phyloP scores from a whole-genome alignment of 2,888 invertebrate genomes.

The Sphaerophoria taeniata region DNA sequence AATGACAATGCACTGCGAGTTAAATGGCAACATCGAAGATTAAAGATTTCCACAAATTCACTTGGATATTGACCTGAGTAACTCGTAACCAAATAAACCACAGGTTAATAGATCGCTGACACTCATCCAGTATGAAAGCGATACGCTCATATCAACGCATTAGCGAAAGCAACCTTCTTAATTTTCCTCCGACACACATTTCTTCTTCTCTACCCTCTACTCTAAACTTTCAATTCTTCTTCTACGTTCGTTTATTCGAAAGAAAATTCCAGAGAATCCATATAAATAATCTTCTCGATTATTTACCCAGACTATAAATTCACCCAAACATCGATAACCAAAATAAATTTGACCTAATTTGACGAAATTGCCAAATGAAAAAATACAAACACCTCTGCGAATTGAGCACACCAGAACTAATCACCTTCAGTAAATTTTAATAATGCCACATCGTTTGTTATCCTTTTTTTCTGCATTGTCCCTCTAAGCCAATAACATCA shows the following conservation, averaged over 20 bases:
- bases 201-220: background rate
- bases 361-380: slow-evolving; percentile 37
- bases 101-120: too few species aligned
- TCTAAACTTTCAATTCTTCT: background rate
- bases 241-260: background rate
- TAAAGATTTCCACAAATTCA: too few species aligned
- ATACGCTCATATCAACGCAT: too few species aligned
- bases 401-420: slow-evolving; percentile 57
- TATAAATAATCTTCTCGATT: slow-evolving; percentile 4
- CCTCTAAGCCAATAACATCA: slow-evolving; percentile 66
- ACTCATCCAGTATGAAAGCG: too few species aligned
- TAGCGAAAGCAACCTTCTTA: too few species aligned
- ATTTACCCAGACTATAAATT: slow-evolving; percentile 23
- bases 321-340: slow-evolving; percentile 51
- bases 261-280: slow-evolving; percentile 14
- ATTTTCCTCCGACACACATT: too few species aligned
- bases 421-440: slow-evolving; percentile 71
- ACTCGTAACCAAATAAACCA: too few species aligned
- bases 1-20: too few species aligned
- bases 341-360: slow-evolving; percentile 68
- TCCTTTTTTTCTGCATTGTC: slow-evolving; percentile 54
- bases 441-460: slow-evolving; percentile 70
- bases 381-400: background rate
- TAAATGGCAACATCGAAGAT: too few species aligned
- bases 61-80: too few species aligned